phyloP scores from a whole-genome alignment of 23 tunicate genomes.

The Halocynthia aurantium region DNA sequence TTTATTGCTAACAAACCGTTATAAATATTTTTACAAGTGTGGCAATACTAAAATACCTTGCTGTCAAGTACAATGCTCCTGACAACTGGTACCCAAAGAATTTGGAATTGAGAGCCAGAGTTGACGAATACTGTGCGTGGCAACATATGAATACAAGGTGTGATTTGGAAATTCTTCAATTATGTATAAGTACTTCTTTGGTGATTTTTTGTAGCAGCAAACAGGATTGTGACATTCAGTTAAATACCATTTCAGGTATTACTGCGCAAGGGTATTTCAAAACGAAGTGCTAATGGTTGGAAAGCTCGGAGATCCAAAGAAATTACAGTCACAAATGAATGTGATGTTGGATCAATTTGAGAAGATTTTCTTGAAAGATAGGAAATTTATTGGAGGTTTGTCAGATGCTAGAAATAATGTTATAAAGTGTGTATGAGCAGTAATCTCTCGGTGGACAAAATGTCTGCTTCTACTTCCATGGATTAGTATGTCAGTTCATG shows the following conservation, averaged over 20 bases:
- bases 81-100: slow-evolving; percentile 44
- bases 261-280: slow-evolving; percentile 42
- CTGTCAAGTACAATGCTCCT: slow-evolving; percentile 28
- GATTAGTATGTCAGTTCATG: too few relatives aligned
- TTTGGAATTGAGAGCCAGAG: slow-evolving; percentile 27
- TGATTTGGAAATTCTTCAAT: background rate
- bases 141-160: slow-evolving; percentile 76
- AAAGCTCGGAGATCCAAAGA: slow-evolving; percentile 8
- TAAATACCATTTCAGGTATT: slow-evolving; percentile 14
- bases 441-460: too few relatives aligned
- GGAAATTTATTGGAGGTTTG: slow-evolving; percentile 49
- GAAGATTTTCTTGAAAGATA: slow-evolving; percentile 55
- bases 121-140: slow-evolving; percentile 77
- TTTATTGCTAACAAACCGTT: background rate
- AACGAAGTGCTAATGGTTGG: slow-evolving; percentile 34
- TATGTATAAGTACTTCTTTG: background rate
- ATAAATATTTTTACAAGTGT: slow-evolving; percentile 31
- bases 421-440: too few relatives aligned
- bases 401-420: background rate
- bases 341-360: slow-evolving; percentile 62
- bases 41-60: slow-evolving; percentile 55
- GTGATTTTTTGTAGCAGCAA: background rate
- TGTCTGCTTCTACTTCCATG: too few relatives aligned
- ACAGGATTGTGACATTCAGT: background rate
- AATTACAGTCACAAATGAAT: slow-evolving; percentile 40